These are phyloP conservation scores for Erinaceus europaeus DNA, from an alignment of 2,113 vertebrate species.

Conservation along the genomic window DNA sequence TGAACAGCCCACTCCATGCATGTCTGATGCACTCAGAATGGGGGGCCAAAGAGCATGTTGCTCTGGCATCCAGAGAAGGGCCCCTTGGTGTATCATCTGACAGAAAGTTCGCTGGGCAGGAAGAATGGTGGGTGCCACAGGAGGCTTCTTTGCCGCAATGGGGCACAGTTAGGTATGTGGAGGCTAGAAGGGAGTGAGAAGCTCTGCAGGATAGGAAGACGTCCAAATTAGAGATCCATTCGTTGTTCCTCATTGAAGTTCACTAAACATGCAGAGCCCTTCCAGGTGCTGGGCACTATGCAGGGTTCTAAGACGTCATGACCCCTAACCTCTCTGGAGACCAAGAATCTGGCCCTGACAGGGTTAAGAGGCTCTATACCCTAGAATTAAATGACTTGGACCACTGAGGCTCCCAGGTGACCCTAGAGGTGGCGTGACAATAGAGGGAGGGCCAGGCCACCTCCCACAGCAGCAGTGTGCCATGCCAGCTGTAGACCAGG, in stretches of 20 bases:
- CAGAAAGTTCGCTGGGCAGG: neutral
- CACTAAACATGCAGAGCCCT: neutral
- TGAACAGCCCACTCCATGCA: neutral
- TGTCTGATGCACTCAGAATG: neutral
- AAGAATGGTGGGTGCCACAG: neutral
- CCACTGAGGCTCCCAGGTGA: conserved; percentile 54
- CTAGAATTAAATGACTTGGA: conserved; percentile 79
- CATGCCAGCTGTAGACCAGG: conserved; percentile 80
- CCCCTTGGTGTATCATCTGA: neutral
- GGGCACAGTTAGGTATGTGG: neutral
- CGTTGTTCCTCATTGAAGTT: neutral
- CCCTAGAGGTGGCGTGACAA: conserved; percentile 68
- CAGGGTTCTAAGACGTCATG: fast-evolving
- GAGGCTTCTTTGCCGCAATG: neutral
- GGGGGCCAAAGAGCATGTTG: neutral
- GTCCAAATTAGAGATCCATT: no score
- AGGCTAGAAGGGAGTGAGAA: neutral
- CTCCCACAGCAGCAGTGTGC: conserved; percentile 62
- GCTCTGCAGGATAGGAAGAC: no score
- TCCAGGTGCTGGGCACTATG: fast-evolving
- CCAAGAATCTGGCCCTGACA: neutral
- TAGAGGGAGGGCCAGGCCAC: conserved; percentile 79
- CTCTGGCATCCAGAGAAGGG: neutral
- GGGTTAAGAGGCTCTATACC: neutral
- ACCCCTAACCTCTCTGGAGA: neutral